phyloP scores from a whole-genome alignment of 2,888 invertebrate species.

The Tinea pellionella region DNA sequence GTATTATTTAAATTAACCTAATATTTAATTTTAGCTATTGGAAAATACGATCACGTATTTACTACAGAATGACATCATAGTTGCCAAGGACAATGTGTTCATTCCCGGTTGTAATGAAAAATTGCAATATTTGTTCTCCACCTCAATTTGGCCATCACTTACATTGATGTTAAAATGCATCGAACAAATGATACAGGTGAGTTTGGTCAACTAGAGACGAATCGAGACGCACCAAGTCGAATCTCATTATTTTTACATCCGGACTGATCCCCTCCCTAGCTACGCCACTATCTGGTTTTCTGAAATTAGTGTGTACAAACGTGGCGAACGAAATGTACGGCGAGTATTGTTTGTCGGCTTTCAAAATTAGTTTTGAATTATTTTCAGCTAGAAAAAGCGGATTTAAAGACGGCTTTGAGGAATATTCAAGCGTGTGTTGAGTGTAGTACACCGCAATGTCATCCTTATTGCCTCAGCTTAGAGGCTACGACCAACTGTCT shows the following conservation, averaged over 20 bases:
- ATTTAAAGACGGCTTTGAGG: slow-evolving; percentile 65
- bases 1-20: no score
- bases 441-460: slow-evolving; percentile 46
- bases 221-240: no score
- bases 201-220: no score
- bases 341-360: no score
- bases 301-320: no score
- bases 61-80: slow-evolving; percentile 29
- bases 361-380: neutral
- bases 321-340: no score
- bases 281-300: no score
- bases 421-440: slow-evolving; percentile 73
- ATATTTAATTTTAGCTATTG: slow-evolving; percentile 29
- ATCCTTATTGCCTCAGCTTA: slow-evolving; percentile 81
- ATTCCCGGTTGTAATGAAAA: slow-evolving; percentile 52
- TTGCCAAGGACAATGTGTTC: slow-evolving; percentile 38
- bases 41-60: slow-evolving; percentile 38
- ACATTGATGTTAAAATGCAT: slow-evolving; percentile 58
- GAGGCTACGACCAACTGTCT: slow-evolving; percentile 72
- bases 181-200: slow-evolving; percentile 38
- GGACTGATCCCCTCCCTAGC: no score
- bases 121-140: slow-evolving; percentile 66
- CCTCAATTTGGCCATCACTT: slow-evolving; percentile 73
- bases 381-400: slow-evolving; percentile 30
- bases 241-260: no score